A percentile compares a stretch with the other conserved stretches of the same genome.
Conservation (phyloP, 2,113 vertebrate genomes). For the Oreochromis tanganicae region DNA sequence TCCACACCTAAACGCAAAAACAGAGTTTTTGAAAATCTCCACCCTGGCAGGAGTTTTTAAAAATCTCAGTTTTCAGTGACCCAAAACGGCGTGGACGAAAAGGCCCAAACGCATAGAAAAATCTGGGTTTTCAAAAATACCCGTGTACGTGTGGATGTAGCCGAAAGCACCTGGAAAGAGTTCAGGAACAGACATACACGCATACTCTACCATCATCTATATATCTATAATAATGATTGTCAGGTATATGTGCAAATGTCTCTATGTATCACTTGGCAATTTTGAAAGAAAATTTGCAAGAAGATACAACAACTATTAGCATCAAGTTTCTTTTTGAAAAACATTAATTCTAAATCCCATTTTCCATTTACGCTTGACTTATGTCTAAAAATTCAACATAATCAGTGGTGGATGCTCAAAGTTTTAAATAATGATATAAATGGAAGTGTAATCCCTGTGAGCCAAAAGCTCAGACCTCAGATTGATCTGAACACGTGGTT, state of each 20-base stretch:
- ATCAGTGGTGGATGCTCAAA: not conserved
- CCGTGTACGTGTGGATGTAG: not conserved
- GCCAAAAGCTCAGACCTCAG: not conserved
- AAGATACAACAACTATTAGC: not conserved
- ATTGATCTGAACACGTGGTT: not conserved
- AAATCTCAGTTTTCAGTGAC: not conserved
- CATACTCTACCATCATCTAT: not conserved
- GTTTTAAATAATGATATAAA: not conserved
- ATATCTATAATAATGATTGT: accelerated
- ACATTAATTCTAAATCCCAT: not conserved
- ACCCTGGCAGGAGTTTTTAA: accelerated
- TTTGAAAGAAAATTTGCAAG: not conserved
- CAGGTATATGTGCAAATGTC: not conserved
- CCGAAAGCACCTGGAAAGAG: accelerated
- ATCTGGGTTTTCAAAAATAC: accelerated
- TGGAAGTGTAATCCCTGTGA: not conserved
- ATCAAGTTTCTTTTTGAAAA: not conserved
- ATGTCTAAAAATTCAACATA: accelerated
- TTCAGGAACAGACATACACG: accelerated
- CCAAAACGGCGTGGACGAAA: accelerated
- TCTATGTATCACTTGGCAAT: accelerated
- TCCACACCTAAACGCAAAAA: not conserved
- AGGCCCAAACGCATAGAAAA: not conserved
- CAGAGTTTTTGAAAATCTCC: not conserved
- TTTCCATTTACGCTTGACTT: accelerated